phyloP scores from a whole-genome alignment of 2,113 vertebrate species.

The Oncorhynchus gorbuscha region DNA sequence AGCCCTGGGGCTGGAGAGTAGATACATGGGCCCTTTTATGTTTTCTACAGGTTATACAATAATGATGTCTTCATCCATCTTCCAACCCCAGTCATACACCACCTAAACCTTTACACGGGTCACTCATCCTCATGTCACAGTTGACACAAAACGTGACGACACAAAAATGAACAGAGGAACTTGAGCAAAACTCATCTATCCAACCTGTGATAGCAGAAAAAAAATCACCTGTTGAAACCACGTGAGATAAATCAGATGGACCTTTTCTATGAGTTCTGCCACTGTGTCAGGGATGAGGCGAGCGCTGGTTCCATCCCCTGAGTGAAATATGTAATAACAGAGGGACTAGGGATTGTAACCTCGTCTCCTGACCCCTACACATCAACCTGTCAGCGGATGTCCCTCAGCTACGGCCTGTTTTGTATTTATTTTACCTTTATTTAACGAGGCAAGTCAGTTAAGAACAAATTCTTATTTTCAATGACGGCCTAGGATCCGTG shows the following conservation, averaged over 20 bases:
- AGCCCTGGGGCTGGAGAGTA: no score
- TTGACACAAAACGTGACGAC: conserved; percentile 23
- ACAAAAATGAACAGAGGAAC: conserved; percentile 26
- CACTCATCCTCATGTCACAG: neutral
- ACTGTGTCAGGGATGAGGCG: neutral
- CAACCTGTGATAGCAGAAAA: neutral
- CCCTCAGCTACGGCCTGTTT: neutral
- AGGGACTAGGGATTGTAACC: conserved; percentile 35
- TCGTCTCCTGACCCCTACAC: conserved; percentile 33
- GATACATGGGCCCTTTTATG: neutral
- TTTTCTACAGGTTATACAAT: no score
- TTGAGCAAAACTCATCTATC: neutral
- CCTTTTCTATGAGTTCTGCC: conserved; percentile 20
- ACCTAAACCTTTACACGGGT: no score
- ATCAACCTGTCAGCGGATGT: conserved; percentile 33
- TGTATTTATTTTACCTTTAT: no score
- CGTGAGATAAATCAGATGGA: conserved; percentile 23
- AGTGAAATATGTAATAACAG: conserved; percentile 29
- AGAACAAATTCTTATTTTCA: no score
- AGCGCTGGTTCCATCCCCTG: no score
- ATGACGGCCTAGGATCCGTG: no score
- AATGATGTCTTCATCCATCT: neutral
- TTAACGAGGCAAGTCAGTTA: no score
- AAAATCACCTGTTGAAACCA: conserved; percentile 25
- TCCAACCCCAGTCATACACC: no score